Evolutionary conservation across 2,113 vertebrate genomes (phyloP).

Genomic region (Puma concolor): DNA sequence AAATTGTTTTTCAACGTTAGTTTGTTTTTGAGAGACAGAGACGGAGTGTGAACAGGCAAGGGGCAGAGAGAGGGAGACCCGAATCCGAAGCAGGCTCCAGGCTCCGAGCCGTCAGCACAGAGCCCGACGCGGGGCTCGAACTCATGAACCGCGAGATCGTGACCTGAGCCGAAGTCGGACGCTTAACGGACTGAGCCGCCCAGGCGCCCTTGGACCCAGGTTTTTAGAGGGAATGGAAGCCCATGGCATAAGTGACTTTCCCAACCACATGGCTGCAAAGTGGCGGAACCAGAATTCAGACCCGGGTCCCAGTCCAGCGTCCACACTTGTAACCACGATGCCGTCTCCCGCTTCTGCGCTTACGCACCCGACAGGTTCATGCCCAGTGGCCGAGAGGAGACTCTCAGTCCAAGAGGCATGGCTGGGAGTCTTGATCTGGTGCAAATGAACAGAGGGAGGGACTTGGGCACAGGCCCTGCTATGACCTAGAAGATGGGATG

Average conservation of each 20-base stretch:
- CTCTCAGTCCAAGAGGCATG: accelerated
- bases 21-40: no score
- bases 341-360: neutral
- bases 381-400: neutral
- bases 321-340: accelerated
- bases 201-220: no score
- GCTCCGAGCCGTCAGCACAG: no score
- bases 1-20: no score
- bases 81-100: no score
- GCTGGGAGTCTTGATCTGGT: neutral
- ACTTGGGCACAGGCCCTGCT: no score
- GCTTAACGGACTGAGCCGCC: no score
- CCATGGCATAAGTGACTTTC: neutral
- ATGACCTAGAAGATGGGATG: neutral
- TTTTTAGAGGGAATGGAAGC: neutral
- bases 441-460: neutral
- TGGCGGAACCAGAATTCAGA: neutral
- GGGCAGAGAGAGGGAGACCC: no score
- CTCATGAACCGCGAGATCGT: no score
- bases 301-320: accelerated
- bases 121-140: no score
- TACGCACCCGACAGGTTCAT: neutral
- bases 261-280: neutral
- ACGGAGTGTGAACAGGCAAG: no score
- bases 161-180: no score